A percentile compares a stretch with the other conserved stretches of the same genome.
phyloP scores from a whole-genome alignment of 2,888 invertebrate genomes.

The Anarsia innoxiella region DNA sequence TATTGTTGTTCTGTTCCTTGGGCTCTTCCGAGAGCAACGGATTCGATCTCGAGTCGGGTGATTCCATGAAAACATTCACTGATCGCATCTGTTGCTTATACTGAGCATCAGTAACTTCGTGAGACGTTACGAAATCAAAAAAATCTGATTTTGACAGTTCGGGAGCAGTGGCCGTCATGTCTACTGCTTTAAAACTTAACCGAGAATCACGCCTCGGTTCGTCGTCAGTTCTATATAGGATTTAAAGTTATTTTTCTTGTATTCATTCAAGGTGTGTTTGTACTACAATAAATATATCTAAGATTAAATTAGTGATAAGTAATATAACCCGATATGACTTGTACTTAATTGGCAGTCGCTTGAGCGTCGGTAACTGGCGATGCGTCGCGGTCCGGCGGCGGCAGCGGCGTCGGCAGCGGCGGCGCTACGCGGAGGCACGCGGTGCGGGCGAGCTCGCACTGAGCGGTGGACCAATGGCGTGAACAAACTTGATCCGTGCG shows the following conservation, averaged over 20 bases:
- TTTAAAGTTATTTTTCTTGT: too few relatives aligned
- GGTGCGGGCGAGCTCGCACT: slow-evolving; percentile 43
- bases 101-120: slow-evolving; percentile 82
- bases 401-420: slow-evolving; percentile 24
- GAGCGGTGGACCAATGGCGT: slow-evolving; percentile 69
- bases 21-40: slow-evolving; percentile 69
- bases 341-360: slow-evolving; percentile 73
- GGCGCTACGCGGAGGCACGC: slow-evolving; percentile 54
- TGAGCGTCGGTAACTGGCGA: slow-evolving; percentile 68
- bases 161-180: slow-evolving; percentile 89
- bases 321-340: slow-evolving; percentile 69
- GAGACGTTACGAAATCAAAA: slow-evolving; percentile 91
- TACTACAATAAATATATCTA: slow-evolving; percentile 69
- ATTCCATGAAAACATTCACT: slow-evolving; percentile 80
- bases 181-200: slow-evolving; percentile 78
- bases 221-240: too few relatives aligned
- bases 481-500: slow-evolving; percentile 69
- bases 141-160: slow-evolving; percentile 91
- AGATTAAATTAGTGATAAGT: slow-evolving; percentile 51
- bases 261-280: slow-evolving; percentile 53
- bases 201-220: slow-evolving; percentile 53
- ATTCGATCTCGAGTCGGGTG: slow-evolving; percentile 67
- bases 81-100: slow-evolving; percentile 81
- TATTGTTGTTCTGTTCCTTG: slow-evolving; percentile 79
- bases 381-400: slow-evolving; percentile 30